phyloP scores from a whole-genome alignment of 2,888 invertebrate genomes.

The Carpatolechia fugitivella region DNA sequence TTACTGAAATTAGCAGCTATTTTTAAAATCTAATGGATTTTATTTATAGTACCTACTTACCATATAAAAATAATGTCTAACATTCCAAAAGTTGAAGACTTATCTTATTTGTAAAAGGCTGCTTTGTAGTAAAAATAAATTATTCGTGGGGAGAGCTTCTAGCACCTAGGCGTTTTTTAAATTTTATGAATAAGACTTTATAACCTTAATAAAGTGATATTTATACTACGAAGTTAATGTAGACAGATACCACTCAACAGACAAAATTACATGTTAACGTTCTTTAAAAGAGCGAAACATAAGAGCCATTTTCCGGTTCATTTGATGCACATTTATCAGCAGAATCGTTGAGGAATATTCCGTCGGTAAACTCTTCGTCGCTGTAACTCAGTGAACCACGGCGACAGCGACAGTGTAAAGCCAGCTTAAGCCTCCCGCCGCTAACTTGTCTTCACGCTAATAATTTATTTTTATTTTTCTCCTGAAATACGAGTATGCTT shows the following conservation, averaged over 20 bases:
- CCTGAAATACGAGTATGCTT: constrained; percentile 16
- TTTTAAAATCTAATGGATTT: too few relatives aligned
- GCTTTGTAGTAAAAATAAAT: too few relatives aligned
- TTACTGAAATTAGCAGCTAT: too few relatives aligned
- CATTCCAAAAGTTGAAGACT: too few relatives aligned
- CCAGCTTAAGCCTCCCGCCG: constrained; percentile 22
- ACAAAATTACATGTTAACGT: neutral
- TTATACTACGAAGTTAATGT: too few relatives aligned
- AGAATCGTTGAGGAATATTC: neutral
- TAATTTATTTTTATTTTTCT: constrained; percentile 31
- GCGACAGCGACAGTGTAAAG: constrained; percentile 16
- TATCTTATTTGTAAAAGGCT: too few relatives aligned
- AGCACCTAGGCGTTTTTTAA: too few relatives aligned
- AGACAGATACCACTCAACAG: too few relatives aligned
- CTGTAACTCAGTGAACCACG: neutral
- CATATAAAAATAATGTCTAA: neutral
- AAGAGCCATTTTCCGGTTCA: constrained; percentile 2
- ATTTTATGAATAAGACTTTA: too few relatives aligned
- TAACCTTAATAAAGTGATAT: too few relatives aligned
- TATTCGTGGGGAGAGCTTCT: too few relatives aligned
- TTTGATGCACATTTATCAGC: constrained; percentile 7
- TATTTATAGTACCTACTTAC: too few relatives aligned
- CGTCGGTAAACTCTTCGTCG: neutral
- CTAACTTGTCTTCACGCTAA: constrained; percentile 30
- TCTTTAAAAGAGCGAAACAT: constrained; percentile 5